phyloP scores from a whole-genome alignment of 2,888 invertebrate genomes.

The Cryptocephalus moraei region DNA sequence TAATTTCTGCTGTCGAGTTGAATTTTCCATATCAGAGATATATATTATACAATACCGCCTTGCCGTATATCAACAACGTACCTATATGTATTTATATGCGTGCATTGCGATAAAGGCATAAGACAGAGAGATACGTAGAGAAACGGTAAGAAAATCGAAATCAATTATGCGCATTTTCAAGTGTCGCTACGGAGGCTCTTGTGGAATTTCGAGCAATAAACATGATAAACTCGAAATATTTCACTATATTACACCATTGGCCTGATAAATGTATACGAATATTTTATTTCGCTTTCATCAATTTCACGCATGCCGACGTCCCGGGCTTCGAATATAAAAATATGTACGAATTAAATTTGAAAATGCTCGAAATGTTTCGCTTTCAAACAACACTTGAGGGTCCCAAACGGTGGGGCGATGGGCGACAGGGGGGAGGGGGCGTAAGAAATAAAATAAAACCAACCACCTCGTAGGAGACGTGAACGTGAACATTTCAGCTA shows the following conservation, averaged over 20 bases:
- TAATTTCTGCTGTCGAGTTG: too few relatives aligned
- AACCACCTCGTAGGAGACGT: slow-evolving; percentile 13
- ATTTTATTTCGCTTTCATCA: slow-evolving; percentile 15
- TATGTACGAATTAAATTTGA: slow-evolving; percentile 19
- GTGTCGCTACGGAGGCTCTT: background rate
- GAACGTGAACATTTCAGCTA: background rate
- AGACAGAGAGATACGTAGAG: too few relatives aligned
- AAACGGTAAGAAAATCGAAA: background rate
- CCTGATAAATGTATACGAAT: slow-evolving; percentile 6
- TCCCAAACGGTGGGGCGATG: too few relatives aligned
- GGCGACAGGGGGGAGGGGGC: slow-evolving; percentile 1
- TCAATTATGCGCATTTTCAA: background rate
- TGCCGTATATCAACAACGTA: too few relatives aligned
- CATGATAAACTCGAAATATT: slow-evolving; percentile 1
- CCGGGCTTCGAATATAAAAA: slow-evolving; percentile 13
- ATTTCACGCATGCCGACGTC: slow-evolving; percentile 15
- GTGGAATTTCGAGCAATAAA: slow-evolving; percentile 5
- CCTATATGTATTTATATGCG: too few relatives aligned
- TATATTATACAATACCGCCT: too few relatives aligned
- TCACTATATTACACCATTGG: slow-evolving; percentile 7
- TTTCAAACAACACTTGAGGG: background rate
- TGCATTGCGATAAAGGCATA: too few relatives aligned
- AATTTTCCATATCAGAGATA: too few relatives aligned
- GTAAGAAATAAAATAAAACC: slow-evolving; percentile 3
- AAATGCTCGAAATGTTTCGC: slow-evolving; percentile 12